phyloP scores from a whole-genome alignment of 1,140 invertebrate species.

The Samia ricini region DNA sequence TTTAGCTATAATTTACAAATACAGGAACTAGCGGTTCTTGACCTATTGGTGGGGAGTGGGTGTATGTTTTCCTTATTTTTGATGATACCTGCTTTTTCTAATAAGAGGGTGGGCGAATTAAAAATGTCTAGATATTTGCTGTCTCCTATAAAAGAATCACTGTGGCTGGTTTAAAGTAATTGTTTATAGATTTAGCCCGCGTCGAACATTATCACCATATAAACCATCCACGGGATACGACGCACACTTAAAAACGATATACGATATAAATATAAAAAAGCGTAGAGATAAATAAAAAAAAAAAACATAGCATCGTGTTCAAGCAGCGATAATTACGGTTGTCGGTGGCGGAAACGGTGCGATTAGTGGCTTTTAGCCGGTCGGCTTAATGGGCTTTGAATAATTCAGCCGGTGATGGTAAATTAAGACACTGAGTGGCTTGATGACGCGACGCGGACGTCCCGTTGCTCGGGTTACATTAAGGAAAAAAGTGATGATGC shows the following conservation, averaged over 20 bases:
- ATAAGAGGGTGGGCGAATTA: no score
- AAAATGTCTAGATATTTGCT: no score
- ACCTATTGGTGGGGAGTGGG: no score
- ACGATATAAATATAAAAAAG: slow-evolving; percentile 41
- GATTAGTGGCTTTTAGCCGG: slow-evolving; percentile 64
- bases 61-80: no score
- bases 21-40: no score
- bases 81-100: no score
- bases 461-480: no score
- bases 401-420: slow-evolving; percentile 34
- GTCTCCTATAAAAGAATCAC: no score
- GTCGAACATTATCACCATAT: slow-evolving; percentile 20
- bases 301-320: slow-evolving; percentile 28
- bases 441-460: background rate
- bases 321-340: slow-evolving; percentile 48
- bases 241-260: slow-evolving; percentile 31
- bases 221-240: slow-evolving; percentile 30
- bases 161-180: no score
- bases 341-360: slow-evolving; percentile 51
- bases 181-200: no score
- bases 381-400: slow-evolving; percentile 51
- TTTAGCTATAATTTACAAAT: no score
- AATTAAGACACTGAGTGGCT: slow-evolving; percentile 25
- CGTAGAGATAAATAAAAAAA: slow-evolving; percentile 47
- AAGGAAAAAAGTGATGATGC: no score